Evolutionary conservation across 1,140 invertebrate species (phyloP).

Genomic region (Aphaenogaster floridana): DNA sequence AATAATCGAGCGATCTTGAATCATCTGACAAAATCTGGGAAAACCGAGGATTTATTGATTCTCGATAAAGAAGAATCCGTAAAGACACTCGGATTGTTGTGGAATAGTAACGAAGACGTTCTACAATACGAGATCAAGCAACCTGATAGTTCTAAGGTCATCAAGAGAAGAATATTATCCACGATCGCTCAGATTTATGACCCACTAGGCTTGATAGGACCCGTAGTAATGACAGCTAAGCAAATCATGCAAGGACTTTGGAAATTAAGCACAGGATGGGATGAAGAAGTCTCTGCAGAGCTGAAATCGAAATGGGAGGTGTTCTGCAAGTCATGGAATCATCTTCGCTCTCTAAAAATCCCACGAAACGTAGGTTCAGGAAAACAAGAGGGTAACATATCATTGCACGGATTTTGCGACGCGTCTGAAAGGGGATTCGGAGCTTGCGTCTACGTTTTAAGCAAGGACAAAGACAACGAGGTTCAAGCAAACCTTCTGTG

Average conservation of each 20-base stretch:
- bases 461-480: not conserved
- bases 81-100: constrained; percentile 76
- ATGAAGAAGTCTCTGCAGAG: constrained; percentile 68
- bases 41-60: constrained; percentile 36
- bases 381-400: not conserved
- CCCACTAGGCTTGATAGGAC: constrained; percentile 78
- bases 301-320: constrained; percentile 67
- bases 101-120: constrained; percentile 68
- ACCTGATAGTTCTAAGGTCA: constrained; percentile 65
- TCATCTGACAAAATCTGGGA: constrained; percentile 39
- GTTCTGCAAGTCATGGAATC: not conserved
- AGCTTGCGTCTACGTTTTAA: not conserved
- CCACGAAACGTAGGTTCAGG: no score
- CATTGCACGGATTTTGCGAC: not conserved
- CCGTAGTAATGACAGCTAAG: constrained; percentile 77
- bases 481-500: not conserved
- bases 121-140: constrained; percentile 21
- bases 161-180: constrained; percentile 61
- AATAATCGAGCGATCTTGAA: constrained; percentile 73
- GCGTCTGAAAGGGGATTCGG: not conserved
- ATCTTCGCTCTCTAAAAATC: no score
- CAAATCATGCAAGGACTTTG: constrained; percentile 80
- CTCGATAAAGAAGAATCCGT: constrained; percentile 63
- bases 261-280: constrained; percentile 77
- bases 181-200: constrained; percentile 79